Evolutionary conservation across 2,797 vertebrate species (phyloP).

Genomic region (Neostethus bicornis): DNA sequence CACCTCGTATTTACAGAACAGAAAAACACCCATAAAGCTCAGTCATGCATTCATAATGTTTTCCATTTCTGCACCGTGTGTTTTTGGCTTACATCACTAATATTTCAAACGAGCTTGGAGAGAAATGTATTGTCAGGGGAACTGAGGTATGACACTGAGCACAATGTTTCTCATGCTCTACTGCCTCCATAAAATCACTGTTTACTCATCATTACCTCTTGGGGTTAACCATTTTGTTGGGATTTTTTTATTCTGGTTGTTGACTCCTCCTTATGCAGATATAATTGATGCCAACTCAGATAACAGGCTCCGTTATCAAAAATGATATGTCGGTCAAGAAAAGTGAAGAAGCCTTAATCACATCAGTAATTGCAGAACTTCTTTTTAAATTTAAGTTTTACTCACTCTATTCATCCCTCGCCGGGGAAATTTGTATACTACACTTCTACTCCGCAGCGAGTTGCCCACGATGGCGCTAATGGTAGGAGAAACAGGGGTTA

Average conservation of each 20-base stretch:
- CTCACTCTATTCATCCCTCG: too few species aligned
- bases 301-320: background rate
- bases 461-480: too few species aligned
- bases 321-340: background rate
- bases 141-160: slow-evolving; percentile 46
- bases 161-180: slow-evolving; percentile 29
- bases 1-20: slow-evolving; percentile 54
- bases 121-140: slow-evolving; percentile 38
- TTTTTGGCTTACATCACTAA: slow-evolving; percentile 40
- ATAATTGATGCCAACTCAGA: slow-evolving; percentile 2
- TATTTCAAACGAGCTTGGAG: slow-evolving; percentile 43
- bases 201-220: slow-evolving; percentile 40
- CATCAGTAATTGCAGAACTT: background rate
- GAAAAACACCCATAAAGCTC: slow-evolving; percentile 36
- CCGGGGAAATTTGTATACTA: too few species aligned
- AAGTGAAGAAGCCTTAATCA: background rate
- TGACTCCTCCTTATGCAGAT: slow-evolving; percentile 5
- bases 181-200: slow-evolving; percentile 38
- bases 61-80: slow-evolving; percentile 45
- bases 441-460: too few species aligned
- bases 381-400: too few species aligned
- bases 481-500: too few species aligned
- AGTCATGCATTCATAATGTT: slow-evolving; percentile 61
- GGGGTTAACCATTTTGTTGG: slow-evolving; percentile 24
- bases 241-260: background rate